These are phyloP conservation scores for Watsonalla binaria DNA, from an alignment of 2,888 invertebrate genomes.

Conservation along the genomic window DNA sequence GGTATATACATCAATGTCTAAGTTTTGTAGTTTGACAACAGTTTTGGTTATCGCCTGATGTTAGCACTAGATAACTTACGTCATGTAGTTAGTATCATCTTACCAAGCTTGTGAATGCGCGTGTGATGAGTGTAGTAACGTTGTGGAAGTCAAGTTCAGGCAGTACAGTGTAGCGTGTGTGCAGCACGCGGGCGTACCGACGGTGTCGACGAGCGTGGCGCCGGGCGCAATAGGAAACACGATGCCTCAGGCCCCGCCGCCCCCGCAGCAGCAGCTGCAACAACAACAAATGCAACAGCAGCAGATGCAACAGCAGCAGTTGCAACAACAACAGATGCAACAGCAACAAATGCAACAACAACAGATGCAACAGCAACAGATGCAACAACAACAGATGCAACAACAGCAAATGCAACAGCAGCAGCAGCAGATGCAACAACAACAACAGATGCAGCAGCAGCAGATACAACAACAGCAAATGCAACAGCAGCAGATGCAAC, in stretches of 20 bases:
- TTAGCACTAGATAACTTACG: not conserved
- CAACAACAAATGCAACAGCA: slow-evolving; percentile 15
- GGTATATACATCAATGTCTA: not conserved
- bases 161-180: slow-evolving; percentile 9
- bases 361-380: slow-evolving; percentile 20
- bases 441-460: slow-evolving; percentile 14
- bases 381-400: slow-evolving; percentile 22
- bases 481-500: slow-evolving; percentile 26
- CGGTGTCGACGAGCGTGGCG: slow-evolving; percentile 63
- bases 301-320: slow-evolving; percentile 31
- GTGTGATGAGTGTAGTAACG: slow-evolving; percentile 15
- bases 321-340: slow-evolving; percentile 21
- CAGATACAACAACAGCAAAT: slow-evolving; percentile 17
- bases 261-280: slow-evolving; percentile 29
- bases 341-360: slow-evolving; percentile 23
- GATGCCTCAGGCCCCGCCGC: slow-evolving; percentile 33
- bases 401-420: slow-evolving; percentile 20
- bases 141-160: not conserved
- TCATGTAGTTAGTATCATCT: not conserved
- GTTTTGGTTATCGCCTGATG: not conserved
- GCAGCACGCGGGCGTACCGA: slow-evolving; percentile 65
- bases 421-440: slow-evolving; percentile 22
- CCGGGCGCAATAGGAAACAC: slow-evolving; percentile 41
- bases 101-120: slow-evolving; percentile 28
- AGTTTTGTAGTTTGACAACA: not conserved